Evolutionary conservation across 2,113 vertebrate species (phyloP).

Genomic region (Nannospalax galili): DNA sequence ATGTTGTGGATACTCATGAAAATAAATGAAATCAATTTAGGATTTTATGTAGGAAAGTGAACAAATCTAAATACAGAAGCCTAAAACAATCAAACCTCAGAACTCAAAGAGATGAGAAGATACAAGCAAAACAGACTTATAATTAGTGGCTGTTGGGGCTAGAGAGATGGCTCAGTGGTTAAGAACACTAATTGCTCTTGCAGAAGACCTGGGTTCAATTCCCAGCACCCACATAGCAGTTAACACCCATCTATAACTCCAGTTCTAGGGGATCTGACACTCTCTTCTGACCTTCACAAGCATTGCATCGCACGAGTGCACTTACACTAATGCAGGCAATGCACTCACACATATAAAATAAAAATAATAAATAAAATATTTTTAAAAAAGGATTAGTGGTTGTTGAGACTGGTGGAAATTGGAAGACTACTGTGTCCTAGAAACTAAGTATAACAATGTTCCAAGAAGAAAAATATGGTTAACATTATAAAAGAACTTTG

Average conservation of each 20-base stretch:
- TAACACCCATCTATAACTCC: too few species aligned
- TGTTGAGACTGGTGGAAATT: background rate
- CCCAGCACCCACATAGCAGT: too few species aligned
- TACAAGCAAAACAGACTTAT: background rate
- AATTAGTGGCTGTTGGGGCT: constrained; percentile 10
- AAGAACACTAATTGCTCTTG: too few species aligned
- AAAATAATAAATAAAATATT: too few species aligned
- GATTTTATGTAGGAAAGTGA: constrained; percentile 31
- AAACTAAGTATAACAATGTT: background rate
- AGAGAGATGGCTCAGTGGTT: too few species aligned
- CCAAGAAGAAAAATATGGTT: background rate
- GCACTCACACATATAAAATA: too few species aligned
- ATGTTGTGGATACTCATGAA: background rate
- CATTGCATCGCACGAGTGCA: too few species aligned
- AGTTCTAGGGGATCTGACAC: too few species aligned
- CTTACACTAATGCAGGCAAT: too few species aligned
- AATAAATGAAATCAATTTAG: constrained; percentile 17
- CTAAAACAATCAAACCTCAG: background rate
- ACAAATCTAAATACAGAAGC: background rate
- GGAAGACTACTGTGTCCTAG: background rate
- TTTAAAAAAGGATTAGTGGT: too few species aligned
- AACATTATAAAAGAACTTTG: background rate
- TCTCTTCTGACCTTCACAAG: too few species aligned
- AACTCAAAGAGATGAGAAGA: background rate
- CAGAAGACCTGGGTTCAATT: too few species aligned